These are phyloP conservation scores for Mythimna albipuncta DNA, from an alignment of 2,888 invertebrate genomes.

Conservation along the genomic window DNA sequence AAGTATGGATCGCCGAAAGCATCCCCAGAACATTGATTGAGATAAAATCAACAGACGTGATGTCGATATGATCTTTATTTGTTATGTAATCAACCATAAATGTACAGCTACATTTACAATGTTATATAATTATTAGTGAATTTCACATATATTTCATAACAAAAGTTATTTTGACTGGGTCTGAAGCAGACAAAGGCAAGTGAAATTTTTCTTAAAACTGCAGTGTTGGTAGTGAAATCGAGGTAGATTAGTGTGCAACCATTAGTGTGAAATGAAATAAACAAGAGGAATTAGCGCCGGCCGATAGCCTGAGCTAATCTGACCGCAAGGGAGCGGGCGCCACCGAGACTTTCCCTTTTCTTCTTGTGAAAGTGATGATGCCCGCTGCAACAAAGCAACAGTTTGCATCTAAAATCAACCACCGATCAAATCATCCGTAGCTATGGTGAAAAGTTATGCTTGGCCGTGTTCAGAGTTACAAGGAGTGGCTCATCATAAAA, in stretches of 20 bases:
- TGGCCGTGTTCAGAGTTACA: constrained; percentile 40
- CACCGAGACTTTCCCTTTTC: constrained; percentile 88
- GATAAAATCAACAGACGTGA: constrained; percentile 80
- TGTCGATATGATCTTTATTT: constrained; percentile 74
- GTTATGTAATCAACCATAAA: constrained; percentile 62
- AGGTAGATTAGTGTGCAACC: constrained; percentile 72
- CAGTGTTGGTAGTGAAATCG: constrained; percentile 74
- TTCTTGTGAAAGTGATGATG: constrained; percentile 90
- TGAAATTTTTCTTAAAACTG: constrained; percentile 61
- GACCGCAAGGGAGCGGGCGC: constrained; percentile 89
- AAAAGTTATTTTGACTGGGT: constrained; percentile 36
- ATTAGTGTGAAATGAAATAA: constrained; percentile 84
- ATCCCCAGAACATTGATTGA: constrained; percentile 75
- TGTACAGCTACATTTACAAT: constrained; percentile 55
- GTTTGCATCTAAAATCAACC: constrained; percentile 81
- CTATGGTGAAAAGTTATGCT: constrained; percentile 61
- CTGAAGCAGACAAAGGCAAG: constrained; percentile 46
- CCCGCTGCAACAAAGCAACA: constrained; percentile 83
- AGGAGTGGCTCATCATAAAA: constrained; percentile 31
- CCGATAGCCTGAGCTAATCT: constrained; percentile 84
- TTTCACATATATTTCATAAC: constrained; percentile 59
- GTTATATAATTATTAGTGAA: constrained; percentile 71
- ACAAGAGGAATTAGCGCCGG: constrained; percentile 86
- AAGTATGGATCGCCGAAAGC: constrained; percentile 72
- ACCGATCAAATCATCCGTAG: constrained; percentile 69